Evolutionary conservation across 2,888 invertebrate genomes (phyloP).

Genomic region (Cyrtodaria siliqua): DNA sequence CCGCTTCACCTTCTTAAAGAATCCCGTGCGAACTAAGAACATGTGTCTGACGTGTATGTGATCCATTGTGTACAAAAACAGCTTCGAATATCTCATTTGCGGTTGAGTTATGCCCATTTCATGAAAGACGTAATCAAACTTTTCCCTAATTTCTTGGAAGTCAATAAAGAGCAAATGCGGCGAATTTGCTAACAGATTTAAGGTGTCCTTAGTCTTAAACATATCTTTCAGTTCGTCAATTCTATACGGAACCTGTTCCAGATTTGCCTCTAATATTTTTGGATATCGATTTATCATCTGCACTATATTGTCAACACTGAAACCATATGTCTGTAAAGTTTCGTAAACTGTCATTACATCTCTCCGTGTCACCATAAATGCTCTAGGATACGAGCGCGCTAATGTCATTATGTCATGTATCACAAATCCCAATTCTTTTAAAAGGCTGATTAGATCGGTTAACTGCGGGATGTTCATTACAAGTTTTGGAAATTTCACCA

Average conservation of each 20-base stretch:
- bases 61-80: conserved; percentile 63
- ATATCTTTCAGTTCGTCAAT: conserved; percentile 50
- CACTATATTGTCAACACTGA: conserved; percentile 20
- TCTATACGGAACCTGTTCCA: conserved; percentile 5
- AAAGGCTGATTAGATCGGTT: background rate
- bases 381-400: conserved; percentile 14
- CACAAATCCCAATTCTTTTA: conserved; percentile 14
- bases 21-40: conserved; percentile 68
- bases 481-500: conserved; percentile 5
- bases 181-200: conserved; percentile 46
- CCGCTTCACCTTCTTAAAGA: conserved; percentile 56
- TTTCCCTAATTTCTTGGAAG: conserved; percentile 54
- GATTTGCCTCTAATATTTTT: conserved; percentile 20
- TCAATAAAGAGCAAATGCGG: conserved; percentile 64
- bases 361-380: conserved; percentile 6
- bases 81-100: conserved; percentile 66
- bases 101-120: conserved; percentile 71
- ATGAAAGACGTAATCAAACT: conserved; percentile 68
- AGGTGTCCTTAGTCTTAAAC: conserved; percentile 65
- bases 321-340: conserved; percentile 4
- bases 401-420: conserved; percentile 8
- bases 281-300: conserved; percentile 30
- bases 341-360: too few relatives aligned
- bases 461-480: conserved; percentile 19
- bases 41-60: conserved; percentile 70